Evolutionary conservation across 1,140 invertebrate genomes (phyloP).

Genomic region (Trissolcus basalis): DNA sequence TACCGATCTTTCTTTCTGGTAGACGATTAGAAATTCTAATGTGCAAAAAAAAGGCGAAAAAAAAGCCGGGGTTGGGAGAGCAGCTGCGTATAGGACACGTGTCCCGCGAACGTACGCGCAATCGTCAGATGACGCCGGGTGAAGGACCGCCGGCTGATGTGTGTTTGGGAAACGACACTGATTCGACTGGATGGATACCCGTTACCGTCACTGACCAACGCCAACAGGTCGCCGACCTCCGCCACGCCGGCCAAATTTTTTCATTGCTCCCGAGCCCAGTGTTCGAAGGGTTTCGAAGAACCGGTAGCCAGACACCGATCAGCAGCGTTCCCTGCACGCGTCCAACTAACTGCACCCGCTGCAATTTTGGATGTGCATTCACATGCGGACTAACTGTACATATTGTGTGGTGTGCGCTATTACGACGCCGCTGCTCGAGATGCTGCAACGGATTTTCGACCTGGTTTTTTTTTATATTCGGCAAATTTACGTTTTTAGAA

Average conservation of each 20-base stretch:
- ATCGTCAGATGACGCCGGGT: conserved; percentile 63
- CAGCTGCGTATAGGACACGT: conserved; percentile 57
- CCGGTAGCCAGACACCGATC: conserved; percentile 16
- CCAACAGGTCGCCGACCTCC: conserved; percentile 72
- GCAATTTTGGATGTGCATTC: conserved; percentile 3
- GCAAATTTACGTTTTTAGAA: too few relatives aligned
- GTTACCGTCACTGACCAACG: conserved; percentile 75
- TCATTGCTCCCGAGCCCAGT: conserved; percentile 13
- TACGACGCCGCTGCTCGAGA: too few relatives aligned
- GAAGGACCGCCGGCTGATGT: conserved; percentile 55
- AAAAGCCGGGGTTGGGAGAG: conserved; percentile 3
- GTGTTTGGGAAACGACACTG: conserved; percentile 61
- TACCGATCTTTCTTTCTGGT: conserved; percentile 30
- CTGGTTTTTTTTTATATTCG: too few relatives aligned
- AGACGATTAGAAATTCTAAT: conserved; percentile 37
- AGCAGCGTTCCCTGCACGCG: background rate
- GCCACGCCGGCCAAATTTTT: conserved; percentile 67
- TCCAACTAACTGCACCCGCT: background rate
- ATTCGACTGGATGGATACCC: conserved; percentile 63
- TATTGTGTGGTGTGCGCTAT: conserved; percentile 11
- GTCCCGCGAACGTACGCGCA: conserved; percentile 53
- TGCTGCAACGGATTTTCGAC: too few relatives aligned
- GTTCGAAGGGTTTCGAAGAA: conserved; percentile 13
- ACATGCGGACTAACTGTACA: conserved; percentile 25
- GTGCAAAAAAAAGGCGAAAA: background rate